phyloP scores from a whole-genome alignment of 2,113 vertebrate species.

The Herpetotheres cachinnans region DNA sequence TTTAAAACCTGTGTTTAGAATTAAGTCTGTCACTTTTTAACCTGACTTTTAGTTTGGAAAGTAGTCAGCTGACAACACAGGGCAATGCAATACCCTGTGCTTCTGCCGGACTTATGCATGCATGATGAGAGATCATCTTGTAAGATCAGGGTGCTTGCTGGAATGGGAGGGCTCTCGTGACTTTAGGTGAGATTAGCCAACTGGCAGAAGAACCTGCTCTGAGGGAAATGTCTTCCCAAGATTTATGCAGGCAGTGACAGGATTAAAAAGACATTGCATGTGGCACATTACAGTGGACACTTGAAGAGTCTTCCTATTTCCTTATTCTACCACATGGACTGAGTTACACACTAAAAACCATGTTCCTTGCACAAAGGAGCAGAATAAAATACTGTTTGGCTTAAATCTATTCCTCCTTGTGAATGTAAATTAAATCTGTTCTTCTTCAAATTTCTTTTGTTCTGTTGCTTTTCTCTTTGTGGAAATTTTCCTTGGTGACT shows the following conservation, averaged over 20 bases:
- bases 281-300: background rate
- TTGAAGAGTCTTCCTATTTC: background rate
- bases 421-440: background rate
- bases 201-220: background rate
- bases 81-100: background rate
- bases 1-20: background rate
- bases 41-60: background rate
- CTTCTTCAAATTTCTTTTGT: background rate
- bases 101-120: background rate
- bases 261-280: background rate
- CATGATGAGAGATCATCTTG: background rate
- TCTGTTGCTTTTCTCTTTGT: background rate
- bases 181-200: background rate
- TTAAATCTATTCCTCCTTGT: background rate
- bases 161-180: background rate
- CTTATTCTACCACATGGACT: background rate
- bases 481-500: background rate
- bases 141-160: background rate
- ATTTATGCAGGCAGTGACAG: background rate
- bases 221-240: background rate
- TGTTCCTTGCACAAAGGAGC: background rate
- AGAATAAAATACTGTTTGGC: background rate
- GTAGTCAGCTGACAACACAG: background rate
- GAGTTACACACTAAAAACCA: background rate
- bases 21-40: background rate